phyloP scores from a whole-genome alignment of 2,888 invertebrate genomes.

The Toxonevra muliebris region DNA sequence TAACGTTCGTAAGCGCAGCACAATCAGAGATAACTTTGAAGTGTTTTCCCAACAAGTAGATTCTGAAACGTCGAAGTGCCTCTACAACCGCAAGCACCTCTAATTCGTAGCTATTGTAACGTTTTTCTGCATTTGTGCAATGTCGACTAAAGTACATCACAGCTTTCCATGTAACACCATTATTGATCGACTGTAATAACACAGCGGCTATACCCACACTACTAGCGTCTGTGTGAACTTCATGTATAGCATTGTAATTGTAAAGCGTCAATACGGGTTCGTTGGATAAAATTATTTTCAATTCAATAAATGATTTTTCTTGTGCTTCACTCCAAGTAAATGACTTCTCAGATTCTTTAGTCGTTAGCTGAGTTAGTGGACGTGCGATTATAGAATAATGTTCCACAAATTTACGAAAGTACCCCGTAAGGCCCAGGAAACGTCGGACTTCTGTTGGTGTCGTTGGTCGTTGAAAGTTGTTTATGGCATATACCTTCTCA shows the following conservation, averaged over 20 bases:
- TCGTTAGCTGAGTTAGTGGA: slow-evolving; percentile 20
- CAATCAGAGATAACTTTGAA: slow-evolving; percentile 19
- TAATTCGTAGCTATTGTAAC: slow-evolving; percentile 31
- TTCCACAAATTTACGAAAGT: slow-evolving; percentile 23
- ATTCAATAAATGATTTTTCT: not conserved
- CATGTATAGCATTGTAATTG: slow-evolving; percentile 5
- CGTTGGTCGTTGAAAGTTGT: slow-evolving; percentile 9
- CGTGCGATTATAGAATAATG: slow-evolving; percentile 10
- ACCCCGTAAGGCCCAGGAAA: slow-evolving; percentile 17
- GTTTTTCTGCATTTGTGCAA: slow-evolving; percentile 28
- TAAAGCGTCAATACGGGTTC: slow-evolving; percentile 9
- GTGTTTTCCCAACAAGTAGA: slow-evolving; percentile 13
- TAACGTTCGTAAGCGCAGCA: slow-evolving; percentile 26
- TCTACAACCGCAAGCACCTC: slow-evolving; percentile 37
- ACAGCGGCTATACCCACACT: slow-evolving; percentile 16
- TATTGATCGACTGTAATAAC: slow-evolving; percentile 13
- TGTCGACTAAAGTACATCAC: slow-evolving; percentile 35
- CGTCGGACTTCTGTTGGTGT: slow-evolving; percentile 12
- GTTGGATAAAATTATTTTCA: not conserved
- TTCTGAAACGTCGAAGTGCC: slow-evolving; percentile 10
- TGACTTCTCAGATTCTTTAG: slow-evolving; percentile 12
- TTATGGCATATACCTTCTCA: slow-evolving; percentile 14
- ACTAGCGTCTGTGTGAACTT: slow-evolving; percentile 28
- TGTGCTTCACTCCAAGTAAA: slow-evolving; percentile 13
- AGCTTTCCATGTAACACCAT: slow-evolving; percentile 18